Evolutionary conservation across 2,113 vertebrate species (phyloP).

Genomic region (Indicator indicator): DNA sequence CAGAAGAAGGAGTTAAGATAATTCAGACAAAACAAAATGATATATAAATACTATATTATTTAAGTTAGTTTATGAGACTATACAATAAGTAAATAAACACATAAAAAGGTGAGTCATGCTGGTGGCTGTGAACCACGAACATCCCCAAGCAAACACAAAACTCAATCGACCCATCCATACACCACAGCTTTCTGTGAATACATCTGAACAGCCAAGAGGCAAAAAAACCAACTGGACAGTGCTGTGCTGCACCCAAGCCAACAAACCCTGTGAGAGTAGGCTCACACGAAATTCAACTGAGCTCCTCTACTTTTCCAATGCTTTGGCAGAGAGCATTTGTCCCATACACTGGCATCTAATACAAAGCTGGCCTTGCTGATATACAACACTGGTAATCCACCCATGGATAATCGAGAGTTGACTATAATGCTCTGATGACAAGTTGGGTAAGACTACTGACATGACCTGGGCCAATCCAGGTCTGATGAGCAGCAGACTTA

Average conservation of each 20-base stretch:
- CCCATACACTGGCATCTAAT: fast-evolving
- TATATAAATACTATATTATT: conserved; percentile 65
- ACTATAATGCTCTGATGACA: conserved; percentile 37
- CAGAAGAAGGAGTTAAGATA: conserved; percentile 34
- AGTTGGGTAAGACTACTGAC: not conserved
- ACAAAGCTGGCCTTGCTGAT: not conserved
- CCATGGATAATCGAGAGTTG: conserved; percentile 40
- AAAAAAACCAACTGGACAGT: not conserved
- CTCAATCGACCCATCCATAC: not conserved
- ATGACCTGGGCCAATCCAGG: not conserved
- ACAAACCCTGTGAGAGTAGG: not conserved
- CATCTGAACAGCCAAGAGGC: not conserved
- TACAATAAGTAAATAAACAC: conserved; percentile 48
- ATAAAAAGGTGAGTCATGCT: not conserved
- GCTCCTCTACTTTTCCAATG: not conserved
- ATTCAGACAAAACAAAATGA: conserved; percentile 28
- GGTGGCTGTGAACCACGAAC: not conserved
- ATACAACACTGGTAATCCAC: conserved; percentile 4
- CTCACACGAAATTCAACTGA: fast-evolving
- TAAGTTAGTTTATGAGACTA: conserved; percentile 64
- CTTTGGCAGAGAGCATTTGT: not conserved
- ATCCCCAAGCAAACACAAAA: not conserved
- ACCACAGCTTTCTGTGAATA: not conserved
- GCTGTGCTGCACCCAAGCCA: not conserved
- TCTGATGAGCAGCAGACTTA: not conserved